Evolutionary conservation across 1,140 invertebrate genomes (phyloP), one percentile per base, ranked within the genome.

Genomic region (Hirudo medicinalis): DNA sequence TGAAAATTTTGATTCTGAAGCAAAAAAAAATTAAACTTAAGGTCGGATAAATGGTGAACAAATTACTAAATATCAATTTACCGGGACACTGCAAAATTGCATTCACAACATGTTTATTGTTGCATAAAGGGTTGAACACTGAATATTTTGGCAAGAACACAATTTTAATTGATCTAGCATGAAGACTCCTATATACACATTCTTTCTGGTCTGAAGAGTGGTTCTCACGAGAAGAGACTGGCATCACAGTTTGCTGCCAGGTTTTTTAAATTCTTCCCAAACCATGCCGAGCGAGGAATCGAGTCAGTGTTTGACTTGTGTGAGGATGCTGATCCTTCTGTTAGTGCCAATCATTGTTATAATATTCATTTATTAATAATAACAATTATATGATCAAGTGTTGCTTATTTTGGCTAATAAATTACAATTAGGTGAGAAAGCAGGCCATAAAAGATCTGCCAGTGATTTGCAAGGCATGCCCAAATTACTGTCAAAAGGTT

Each of bases 381-480:
- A n/a, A 25, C 22, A 63, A 63, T n/a, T n/a, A 49, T 9, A 25
- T 63, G 54, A 57, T n/a, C n/a, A n/a, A n/a, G n/a, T n/a, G 25
- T 25, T 57, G 54, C 54, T n/a, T 57, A 57, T 9, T 57, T n/a
- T n/a, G 20, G 20, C 2, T n/a, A 57, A 3, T 25, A 2, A 63
- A 63, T 13, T 32, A 63, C 19, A 11, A 25, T 63, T 63, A 63
- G 91, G 95, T 95, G 77, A 85, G 93, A 29, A 94, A 94, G 78
- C 92, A 94, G 86, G 93, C 91, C 11, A 95, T 97, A 74, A 95
- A 94, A 85, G 90, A 94, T 80, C 84, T 97, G 71, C 91, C 92
- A 40, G 85, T 84, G 29, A 83, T 97, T 69, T 95, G 92, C 77
- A 91, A 91, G 80, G 79, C 76, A 29, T 89, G 90, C 75, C 88